Evolutionary conservation across 2,888 invertebrate species (phyloP).

Genomic region (Ophion slaviceki): DNA sequence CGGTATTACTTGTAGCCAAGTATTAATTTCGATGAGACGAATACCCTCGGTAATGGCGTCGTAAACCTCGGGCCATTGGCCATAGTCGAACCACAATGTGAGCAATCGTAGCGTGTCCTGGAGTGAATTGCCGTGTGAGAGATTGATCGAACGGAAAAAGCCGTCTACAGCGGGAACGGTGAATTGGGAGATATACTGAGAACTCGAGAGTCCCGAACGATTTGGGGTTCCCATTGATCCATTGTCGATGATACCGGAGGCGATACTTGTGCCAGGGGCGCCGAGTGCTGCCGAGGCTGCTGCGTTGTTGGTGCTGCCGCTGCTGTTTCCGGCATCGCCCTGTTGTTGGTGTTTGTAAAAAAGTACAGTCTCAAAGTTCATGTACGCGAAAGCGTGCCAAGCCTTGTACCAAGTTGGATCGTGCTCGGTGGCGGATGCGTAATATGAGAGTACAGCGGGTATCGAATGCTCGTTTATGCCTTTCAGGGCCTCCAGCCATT

Average conservation of each 20-base stretch:
- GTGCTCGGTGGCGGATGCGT: conserved; percentile 92
- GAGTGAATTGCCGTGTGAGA: conserved; percentile 96
- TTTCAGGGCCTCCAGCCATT: conserved; percentile 96
- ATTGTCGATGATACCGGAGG: conserved; percentile 23
- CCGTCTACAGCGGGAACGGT: conserved; percentile 98
- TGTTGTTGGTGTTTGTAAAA: conserved; percentile 86
- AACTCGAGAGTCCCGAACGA: conserved; percentile 76
- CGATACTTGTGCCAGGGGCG: background rate
- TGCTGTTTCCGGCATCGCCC: conserved; percentile 69
- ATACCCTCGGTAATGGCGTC: conserved; percentile 97
- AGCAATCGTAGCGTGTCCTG: conserved; percentile 98
- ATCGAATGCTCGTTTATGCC: conserved; percentile 93
- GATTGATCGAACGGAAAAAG: conserved; percentile 97
- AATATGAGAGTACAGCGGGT: conserved; percentile 90
- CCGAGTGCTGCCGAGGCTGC: conserved; percentile 18
- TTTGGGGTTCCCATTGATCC: conserved; percentile 68
- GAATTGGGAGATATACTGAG: conserved; percentile 89
- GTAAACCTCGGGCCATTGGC: conserved; percentile 96
- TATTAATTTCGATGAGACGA: conserved; percentile 96
- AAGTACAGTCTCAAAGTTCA: conserved; percentile 97
- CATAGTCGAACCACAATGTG: conserved; percentile 99
- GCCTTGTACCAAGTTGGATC: conserved; percentile 97
- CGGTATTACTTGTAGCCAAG: conserved; percentile 99
- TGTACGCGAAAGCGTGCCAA: conserved; percentile 99
- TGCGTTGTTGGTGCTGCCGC: background rate